phyloP scores from a whole-genome alignment of 2,888 invertebrate species.

The Lochmaea crataegi region DNA sequence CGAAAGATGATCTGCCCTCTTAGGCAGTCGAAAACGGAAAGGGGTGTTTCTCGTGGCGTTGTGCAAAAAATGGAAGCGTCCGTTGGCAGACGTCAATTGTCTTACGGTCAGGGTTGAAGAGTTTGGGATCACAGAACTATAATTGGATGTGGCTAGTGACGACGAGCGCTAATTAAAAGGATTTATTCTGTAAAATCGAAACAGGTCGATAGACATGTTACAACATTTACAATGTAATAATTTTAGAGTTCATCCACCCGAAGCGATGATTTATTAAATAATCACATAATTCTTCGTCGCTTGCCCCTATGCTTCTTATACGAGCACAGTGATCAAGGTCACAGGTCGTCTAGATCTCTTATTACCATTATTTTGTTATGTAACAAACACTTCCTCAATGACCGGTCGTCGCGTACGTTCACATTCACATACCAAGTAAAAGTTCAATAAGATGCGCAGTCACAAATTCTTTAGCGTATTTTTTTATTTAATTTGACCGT shows the following conservation, averaged over 20 bases:
- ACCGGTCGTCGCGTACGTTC: slow-evolving; percentile 24
- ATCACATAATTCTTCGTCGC: not conserved
- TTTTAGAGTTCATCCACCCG: not conserved
- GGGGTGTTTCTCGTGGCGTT: too few relatives aligned
- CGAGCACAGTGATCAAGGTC: slow-evolving; percentile 29
- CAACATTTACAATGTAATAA: not conserved
- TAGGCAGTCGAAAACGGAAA: too few relatives aligned
- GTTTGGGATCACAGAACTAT: too few relatives aligned
- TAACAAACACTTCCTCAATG: slow-evolving; percentile 33
- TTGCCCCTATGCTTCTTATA: slow-evolving; percentile 15
- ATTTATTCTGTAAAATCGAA: too few relatives aligned
- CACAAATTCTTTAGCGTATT: not conserved
- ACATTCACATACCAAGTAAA: slow-evolving; percentile 23
- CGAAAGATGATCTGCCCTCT: too few relatives aligned
- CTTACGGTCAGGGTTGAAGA: too few relatives aligned
- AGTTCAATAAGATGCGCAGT: slow-evolving; percentile 2
- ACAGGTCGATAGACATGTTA: too few relatives aligned
- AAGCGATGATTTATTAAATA: not conserved
- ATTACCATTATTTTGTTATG: slow-evolving; percentile 33
- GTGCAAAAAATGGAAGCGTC: too few relatives aligned
- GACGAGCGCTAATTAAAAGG: too few relatives aligned
- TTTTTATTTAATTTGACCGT: slow-evolving; percentile 3
- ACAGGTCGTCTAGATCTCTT: slow-evolving; percentile 36
- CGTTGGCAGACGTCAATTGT: too few relatives aligned
- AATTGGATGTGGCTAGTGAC: too few relatives aligned